Evolutionary conservation across 2,113 vertebrate genomes (phyloP).

Genomic region (Pao palembangensis): DNA sequence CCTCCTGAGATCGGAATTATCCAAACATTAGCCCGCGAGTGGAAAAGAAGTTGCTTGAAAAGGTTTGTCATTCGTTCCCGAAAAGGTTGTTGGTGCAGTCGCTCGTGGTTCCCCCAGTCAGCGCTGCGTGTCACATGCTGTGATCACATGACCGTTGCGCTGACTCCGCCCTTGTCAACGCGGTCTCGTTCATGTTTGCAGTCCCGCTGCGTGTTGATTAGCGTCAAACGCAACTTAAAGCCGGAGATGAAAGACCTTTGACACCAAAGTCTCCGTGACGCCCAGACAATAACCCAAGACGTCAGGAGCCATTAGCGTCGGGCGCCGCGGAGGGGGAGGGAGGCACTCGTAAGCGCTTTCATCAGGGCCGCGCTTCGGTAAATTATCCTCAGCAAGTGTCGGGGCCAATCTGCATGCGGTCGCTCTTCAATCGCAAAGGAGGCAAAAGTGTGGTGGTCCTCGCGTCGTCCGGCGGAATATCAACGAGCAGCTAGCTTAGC

Average conservation of each 20-base stretch:
- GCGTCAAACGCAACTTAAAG: not conserved
- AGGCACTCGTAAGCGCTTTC: slow-evolving; percentile 56
- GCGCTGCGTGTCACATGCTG: no score
- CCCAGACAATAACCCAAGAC: slow-evolving; percentile 53
- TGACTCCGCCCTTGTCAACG: not conserved
- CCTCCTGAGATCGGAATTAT: no score
- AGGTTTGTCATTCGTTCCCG: no score
- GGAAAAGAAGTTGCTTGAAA: no score
- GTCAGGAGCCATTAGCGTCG: slow-evolving; percentile 59
- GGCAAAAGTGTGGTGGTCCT: slow-evolving; percentile 52
- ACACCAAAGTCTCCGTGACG: slow-evolving; percentile 34
- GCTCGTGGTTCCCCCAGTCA: no score
- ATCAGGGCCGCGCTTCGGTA: slow-evolving; percentile 61
- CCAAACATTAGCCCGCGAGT: no score
- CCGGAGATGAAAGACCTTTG: slow-evolving; percentile 6
- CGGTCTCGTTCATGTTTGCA: not conserved
- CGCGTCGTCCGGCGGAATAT: slow-evolving; percentile 63
- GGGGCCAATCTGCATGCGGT: slow-evolving; percentile 58
- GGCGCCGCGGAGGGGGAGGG: slow-evolving; percentile 24
- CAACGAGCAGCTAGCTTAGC: slow-evolving; percentile 55
- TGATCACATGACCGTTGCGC: no score
- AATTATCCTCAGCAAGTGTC: slow-evolving; percentile 66
- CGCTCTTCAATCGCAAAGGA: slow-evolving; percentile 42
- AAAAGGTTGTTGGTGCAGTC: no score
- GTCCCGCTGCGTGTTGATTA: not conserved